Conservation (phyloP, 2,888 invertebrate species). For the Aphidius colemani region DNA sequence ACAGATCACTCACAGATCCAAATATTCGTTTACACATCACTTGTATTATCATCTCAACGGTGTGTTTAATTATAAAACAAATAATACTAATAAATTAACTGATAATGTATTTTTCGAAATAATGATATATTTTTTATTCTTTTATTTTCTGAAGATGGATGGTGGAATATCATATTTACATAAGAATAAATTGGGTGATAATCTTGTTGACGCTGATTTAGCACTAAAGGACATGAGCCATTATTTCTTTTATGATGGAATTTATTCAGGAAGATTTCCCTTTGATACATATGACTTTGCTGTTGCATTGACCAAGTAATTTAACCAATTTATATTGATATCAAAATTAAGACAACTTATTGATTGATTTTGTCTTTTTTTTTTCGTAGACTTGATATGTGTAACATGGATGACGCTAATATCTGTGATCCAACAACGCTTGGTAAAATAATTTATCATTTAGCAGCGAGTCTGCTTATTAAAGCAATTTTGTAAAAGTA, state of each 20-base stretch:
- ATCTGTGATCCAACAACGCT: conserved; percentile 41
- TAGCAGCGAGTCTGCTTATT: too few relatives aligned
- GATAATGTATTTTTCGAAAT: conserved; percentile 8
- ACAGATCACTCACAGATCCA: conserved; percentile 43
- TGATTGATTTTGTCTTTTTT: neutral
- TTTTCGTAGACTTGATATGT: conserved; percentile 41
- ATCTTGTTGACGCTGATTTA: conserved; percentile 41
- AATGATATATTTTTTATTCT: neutral
- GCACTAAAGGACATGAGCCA: conserved; percentile 41
- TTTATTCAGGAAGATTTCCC: conserved; percentile 43
- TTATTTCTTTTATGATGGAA: conserved; percentile 45
- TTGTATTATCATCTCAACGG: conserved; percentile 43
- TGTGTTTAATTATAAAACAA: conserved; percentile 27
- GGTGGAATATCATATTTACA: conserved; percentile 43
- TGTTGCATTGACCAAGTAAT: neutral
- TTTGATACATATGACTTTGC: neutral
- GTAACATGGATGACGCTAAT: conserved; percentile 35
- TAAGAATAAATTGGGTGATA: conserved; percentile 32
- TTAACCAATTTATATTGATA: neutral
- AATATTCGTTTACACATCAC: conserved; percentile 48
- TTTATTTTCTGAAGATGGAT: conserved; percentile 17
- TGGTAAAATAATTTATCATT: conserved; percentile 35
- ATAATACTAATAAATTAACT: conserved; percentile 17
- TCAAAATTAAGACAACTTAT: neutral
- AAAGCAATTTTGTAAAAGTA: too few relatives aligned